Conservation (phyloP, 2,113 vertebrate genomes). For the Hippoglossus stenolepis region DNA sequence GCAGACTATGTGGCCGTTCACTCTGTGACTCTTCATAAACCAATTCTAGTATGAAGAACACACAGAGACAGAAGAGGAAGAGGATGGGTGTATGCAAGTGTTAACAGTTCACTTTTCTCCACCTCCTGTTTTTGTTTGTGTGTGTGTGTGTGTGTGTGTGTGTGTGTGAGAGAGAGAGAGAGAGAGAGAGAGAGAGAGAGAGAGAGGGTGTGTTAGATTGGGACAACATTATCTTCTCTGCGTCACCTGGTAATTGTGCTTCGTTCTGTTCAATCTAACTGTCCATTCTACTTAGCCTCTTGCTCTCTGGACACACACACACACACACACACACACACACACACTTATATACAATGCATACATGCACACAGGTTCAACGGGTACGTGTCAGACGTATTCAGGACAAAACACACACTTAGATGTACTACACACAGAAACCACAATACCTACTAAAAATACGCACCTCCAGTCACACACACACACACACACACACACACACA, state of each 20-base stretch:
- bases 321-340: constrained; percentile 49
- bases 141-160: background rate
- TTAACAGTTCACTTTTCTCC: too few species aligned
- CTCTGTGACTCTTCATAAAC: constrained; percentile 40
- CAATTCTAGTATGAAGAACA: constrained; percentile 33
- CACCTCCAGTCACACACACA: constrained; percentile 2
- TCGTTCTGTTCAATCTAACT: constrained; percentile 83
- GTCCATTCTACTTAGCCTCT: constrained; percentile 78
- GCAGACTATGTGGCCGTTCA: constrained; percentile 11
- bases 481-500: constrained; percentile 2
- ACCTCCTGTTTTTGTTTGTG: too few species aligned
- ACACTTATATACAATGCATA: background rate
- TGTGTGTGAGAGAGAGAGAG: constrained; percentile 5
- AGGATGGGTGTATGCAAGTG: background rate
- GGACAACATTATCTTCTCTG: constrained; percentile 82
- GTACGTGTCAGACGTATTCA: background rate
- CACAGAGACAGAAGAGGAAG: constrained; percentile 5
- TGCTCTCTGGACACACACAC: constrained; percentile 45
- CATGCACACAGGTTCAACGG: constrained; percentile 18
- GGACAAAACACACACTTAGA: background rate
- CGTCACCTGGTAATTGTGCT: constrained; percentile 81
- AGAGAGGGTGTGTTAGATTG: constrained; percentile 48
- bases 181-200: constrained; percentile 8
- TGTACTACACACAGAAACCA: constrained; percentile 5
- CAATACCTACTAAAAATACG: background rate